Evolutionary conservation across 2,888 invertebrate genomes (phyloP).

Genomic region (Scelioninae gen. 1): DNA sequence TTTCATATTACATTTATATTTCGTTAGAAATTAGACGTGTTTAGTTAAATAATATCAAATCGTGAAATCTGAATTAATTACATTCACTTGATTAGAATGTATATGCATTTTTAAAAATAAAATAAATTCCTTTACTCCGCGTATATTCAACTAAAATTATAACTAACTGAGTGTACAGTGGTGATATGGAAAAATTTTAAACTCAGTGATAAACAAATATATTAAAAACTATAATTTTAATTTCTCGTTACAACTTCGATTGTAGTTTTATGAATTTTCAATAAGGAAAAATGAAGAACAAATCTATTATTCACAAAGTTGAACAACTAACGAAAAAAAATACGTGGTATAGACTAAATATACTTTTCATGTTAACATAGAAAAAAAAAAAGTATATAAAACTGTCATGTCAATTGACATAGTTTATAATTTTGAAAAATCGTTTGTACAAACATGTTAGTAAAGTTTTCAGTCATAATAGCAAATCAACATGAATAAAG

Average conservation of each 20-base stretch:
- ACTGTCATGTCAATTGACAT: not conserved
- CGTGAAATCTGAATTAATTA: too few species aligned
- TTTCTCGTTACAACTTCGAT: conserved; percentile 19
- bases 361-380: conserved; percentile 1
- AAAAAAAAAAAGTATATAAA: too few species aligned
- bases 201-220: conserved; percentile 15
- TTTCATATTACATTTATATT: too few species aligned
- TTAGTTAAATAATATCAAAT: too few species aligned
- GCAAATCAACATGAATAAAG: too few species aligned
- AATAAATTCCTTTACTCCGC: too few species aligned
- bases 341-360: conserved; percentile 9
- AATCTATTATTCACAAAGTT: conserved; percentile 22
- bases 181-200: conserved; percentile 3
- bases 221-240: conserved; percentile 27
- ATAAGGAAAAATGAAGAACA: conserved; percentile 13
- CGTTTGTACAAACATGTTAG: not conserved
- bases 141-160: not conserved
- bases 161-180: not conserved
- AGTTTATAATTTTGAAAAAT: conserved; percentile 4
- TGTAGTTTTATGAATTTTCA: conserved; percentile 20
- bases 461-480: too few species aligned
- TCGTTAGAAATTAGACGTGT: too few species aligned
- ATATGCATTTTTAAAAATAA: too few species aligned
- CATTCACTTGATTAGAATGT: too few species aligned
- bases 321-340: conserved; percentile 21